Evolutionary conservation across 2,888 invertebrate species (phyloP), one percentile per base, ranked within the genome.

Genomic region (Nysson spinosus): DNA sequence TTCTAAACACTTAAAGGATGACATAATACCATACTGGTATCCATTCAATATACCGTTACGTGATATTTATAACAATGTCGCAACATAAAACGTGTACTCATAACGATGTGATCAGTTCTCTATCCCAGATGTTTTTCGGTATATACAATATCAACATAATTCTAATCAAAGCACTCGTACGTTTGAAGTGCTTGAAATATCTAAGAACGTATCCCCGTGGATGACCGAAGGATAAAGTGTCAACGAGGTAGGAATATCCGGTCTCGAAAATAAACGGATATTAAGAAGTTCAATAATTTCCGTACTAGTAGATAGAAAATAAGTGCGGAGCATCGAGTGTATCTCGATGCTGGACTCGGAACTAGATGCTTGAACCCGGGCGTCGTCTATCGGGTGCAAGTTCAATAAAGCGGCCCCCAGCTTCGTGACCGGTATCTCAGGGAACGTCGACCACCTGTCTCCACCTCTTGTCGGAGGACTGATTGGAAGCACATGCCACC

Each of bases 401-500:
- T 65, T 62, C 62, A 57, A 70, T 68, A 70, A 65, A 75, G 70
- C 56, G 51, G 55, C 50, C 49, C 22, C 49, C 35, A 50, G 32
- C 51, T 68, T 35, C 58, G 63, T 51, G 75, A 75, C 64, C 64
- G 51, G 72, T 70, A 72, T 72, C 72, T 75, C 75, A 67, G 75
- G 49, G 61, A n/a, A 61, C 62, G 62, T 30, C 64, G 62, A 49
- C 72, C 75, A 72, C 72, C 72, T 68, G 75, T 72, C 70, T 72
- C 62, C 65, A 17, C 61, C 61, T 62, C 56, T 63, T 30, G 44
- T 46, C 55, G 57, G 35, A 46, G 75, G 64, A 75, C 67, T 72
- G 75, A 75, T 75, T 72, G 70, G 72, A 40, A 72, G 72, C 75
- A 72, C 72, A 72, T 75, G 75, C 72, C 72, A 66, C 70, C 66